Conservation (phyloP, 2,888 invertebrate genomes). For the Uropetala carovei region DNA sequence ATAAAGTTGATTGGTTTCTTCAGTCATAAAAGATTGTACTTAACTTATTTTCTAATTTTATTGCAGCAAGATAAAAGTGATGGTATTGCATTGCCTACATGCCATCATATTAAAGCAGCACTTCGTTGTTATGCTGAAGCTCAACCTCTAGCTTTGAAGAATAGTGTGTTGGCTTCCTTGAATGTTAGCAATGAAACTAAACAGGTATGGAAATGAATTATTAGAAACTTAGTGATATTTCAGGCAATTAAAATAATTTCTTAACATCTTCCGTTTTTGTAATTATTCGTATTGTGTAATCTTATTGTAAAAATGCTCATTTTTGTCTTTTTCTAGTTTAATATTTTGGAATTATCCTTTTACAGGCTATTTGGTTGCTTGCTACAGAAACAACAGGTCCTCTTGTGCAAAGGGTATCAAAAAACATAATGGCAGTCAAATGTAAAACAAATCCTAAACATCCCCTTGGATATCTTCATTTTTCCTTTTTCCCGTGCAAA, state of each 20-base stretch:
- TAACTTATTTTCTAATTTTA: not conserved
- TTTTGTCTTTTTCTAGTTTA: not conserved
- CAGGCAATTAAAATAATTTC: not conserved
- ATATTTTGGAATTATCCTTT: conserved; percentile 63
- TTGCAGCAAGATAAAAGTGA: conserved; percentile 71
- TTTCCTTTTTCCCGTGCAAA: conserved; percentile 79
- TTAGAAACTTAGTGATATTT: not conserved
- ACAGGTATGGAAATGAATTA: conserved; percentile 71
- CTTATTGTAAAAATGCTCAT: not conserved
- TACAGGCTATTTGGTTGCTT: conserved; percentile 78
- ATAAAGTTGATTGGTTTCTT: not conserved
- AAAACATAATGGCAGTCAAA: conserved; percentile 84
- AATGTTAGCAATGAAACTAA: conserved; percentile 80
- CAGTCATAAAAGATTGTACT: not conserved
- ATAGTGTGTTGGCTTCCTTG: conserved; percentile 79
- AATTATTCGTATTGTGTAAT: not conserved
- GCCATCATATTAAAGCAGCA: conserved; percentile 82
- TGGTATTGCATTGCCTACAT: conserved; percentile 72
- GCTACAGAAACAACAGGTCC: conserved; percentile 80
- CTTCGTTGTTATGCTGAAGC: conserved; percentile 80
- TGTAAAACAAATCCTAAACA: conserved; percentile 82
- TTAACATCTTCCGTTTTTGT: not conserved
- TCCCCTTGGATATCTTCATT: conserved; percentile 84
- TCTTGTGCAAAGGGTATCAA: conserved; percentile 83
- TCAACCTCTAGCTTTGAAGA: conserved; percentile 79